Evolutionary conservation across 2,797 vertebrate genomes (phyloP).

Genomic region (Liasis olivaceus): DNA sequence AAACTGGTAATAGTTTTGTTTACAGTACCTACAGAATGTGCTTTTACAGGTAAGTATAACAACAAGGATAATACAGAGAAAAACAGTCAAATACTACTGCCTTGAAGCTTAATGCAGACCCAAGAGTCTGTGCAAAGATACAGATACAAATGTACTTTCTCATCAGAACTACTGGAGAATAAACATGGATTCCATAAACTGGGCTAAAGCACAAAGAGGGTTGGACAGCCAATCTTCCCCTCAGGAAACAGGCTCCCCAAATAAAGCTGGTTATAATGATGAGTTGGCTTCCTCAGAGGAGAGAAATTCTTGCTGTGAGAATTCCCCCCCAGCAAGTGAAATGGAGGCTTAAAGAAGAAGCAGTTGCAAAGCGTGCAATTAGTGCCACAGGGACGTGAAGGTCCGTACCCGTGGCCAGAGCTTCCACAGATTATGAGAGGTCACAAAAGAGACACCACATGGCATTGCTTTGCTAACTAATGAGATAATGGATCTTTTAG

Average conservation of each 20-base stretch:
- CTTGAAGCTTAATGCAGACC: slow-evolving; percentile 74
- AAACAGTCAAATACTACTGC: slow-evolving; percentile 78
- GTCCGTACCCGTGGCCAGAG: slow-evolving; percentile 44
- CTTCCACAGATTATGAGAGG: slow-evolving; percentile 1
- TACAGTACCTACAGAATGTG: slow-evolving; percentile 82
- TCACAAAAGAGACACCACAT: neutral
- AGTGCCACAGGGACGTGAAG: slow-evolving; percentile 35
- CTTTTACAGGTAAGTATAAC: slow-evolving; percentile 77
- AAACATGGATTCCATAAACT: slow-evolving; percentile 79
- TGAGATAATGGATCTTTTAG: slow-evolving; percentile 41
- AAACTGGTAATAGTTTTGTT: slow-evolving; percentile 75
- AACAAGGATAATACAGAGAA: slow-evolving; percentile 79
- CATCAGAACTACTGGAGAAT: slow-evolving; percentile 74
- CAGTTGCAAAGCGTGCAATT: slow-evolving; percentile 59
- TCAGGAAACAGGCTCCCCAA: slow-evolving; percentile 76
- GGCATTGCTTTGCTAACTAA: slow-evolving; percentile 21
- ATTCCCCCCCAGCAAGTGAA: slow-evolving; percentile 67
- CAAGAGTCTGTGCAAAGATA: slow-evolving; percentile 76
- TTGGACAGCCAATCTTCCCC: slow-evolving; percentile 69
- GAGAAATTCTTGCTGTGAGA: slow-evolving; percentile 76
- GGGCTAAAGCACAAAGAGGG: slow-evolving; percentile 79
- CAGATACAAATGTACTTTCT: slow-evolving; percentile 78
- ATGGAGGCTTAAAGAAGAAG: slow-evolving; percentile 66
- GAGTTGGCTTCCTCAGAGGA: slow-evolving; percentile 77
- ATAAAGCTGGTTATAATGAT: slow-evolving; percentile 79